These are phyloP conservation scores for Sciurus vulgaris DNA, from an alignment of 2,797 vertebrate genomes.

Conservation along the genomic window DNA sequence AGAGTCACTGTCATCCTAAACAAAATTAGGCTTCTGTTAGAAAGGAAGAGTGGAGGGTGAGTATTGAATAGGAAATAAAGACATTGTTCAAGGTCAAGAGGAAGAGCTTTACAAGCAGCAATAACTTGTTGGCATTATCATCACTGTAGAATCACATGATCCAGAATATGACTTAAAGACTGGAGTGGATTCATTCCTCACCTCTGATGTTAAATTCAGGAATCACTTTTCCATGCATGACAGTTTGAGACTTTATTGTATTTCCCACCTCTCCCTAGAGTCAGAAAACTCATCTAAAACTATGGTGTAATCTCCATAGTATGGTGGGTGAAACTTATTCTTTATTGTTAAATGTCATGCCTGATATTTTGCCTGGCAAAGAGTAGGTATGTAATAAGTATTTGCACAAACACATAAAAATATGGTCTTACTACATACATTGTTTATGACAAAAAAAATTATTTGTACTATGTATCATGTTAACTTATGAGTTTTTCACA, in stretches of 20 bases:
- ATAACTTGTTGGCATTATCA: background rate
- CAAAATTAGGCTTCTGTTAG: background rate
- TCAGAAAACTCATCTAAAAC: background rate
- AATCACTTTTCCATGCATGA: background rate
- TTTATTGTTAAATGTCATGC: background rate
- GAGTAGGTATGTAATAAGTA: background rate
- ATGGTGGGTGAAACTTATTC: background rate
- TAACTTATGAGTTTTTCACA: background rate
- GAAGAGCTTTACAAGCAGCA: background rate
- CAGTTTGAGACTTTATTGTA: background rate
- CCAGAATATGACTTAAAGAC: background rate
- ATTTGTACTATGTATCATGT: background rate
- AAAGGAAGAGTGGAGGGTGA: background rate
- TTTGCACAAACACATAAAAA: background rate
- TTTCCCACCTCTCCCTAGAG: background rate
- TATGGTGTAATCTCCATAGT: background rate
- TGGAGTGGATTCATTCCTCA: background rate
- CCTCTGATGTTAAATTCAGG: background rate
- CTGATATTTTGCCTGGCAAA: background rate
- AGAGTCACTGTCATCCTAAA: background rate
- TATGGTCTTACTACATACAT: background rate
- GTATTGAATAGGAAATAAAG: background rate
- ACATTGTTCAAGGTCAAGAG: background rate
- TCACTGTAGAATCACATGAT: background rate
- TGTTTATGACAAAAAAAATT: background rate